phyloP scores from a whole-genome alignment of 2,113 vertebrate species.

The Mobula birostris region DNA sequence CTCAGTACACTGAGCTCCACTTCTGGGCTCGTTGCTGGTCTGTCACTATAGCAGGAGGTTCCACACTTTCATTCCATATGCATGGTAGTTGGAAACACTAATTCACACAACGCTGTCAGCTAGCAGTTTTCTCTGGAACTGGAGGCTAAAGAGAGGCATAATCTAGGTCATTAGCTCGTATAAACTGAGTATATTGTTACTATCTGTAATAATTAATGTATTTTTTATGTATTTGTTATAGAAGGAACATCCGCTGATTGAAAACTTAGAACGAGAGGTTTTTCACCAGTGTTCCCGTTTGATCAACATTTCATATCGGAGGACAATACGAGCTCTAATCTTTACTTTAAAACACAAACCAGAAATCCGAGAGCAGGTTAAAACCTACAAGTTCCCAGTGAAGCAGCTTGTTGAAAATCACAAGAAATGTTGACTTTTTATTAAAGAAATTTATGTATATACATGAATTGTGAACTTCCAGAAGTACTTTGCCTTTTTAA shows the following conservation, averaged over 20 bases:
- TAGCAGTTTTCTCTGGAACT: too few species aligned
- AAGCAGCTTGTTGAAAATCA: constrained; percentile 69
- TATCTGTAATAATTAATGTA: not conserved
- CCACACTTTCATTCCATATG: too few species aligned
- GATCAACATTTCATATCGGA: constrained; percentile 73
- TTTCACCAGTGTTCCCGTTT: constrained; percentile 84
- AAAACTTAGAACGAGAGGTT: constrained; percentile 88
- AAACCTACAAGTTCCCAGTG: constrained; percentile 60
- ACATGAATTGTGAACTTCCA: not conserved
- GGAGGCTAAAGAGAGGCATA: too few species aligned
- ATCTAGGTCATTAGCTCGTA: too few species aligned
- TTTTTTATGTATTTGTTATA: constrained; percentile 42
- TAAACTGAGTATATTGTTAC: too few species aligned
- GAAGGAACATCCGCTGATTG: constrained; percentile 79
- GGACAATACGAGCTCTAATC: constrained; percentile 77
- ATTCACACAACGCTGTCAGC: too few species aligned
- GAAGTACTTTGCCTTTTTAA: not conserved
- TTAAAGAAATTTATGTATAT: not conserved
- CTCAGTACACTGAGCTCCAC: too few species aligned
- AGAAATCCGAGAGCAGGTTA: constrained; percentile 67
- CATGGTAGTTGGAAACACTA: too few species aligned
- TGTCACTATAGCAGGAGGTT: too few species aligned
- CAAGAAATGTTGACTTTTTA: constrained; percentile 65
- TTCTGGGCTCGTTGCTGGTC: too few species aligned
- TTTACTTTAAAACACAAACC: constrained; percentile 85